These are phyloP conservation scores for Lasioglossum leucozonium DNA, from an alignment of 2,888 invertebrate species.

Conservation along the genomic window DNA sequence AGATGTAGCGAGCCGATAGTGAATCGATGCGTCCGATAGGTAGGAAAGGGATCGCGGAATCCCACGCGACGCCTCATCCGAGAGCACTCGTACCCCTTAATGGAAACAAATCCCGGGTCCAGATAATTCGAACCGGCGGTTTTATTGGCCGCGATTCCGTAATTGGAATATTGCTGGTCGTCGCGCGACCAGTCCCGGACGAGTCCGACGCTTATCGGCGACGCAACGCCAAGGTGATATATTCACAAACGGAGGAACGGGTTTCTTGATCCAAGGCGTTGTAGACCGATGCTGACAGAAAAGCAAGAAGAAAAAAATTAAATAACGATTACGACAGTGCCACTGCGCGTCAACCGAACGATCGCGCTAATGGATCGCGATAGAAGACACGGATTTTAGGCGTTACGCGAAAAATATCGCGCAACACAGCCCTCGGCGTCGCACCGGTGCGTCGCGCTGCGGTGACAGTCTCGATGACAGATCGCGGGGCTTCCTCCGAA, in stretches of 20 bases:
- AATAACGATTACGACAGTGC: background rate
- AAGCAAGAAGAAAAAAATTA: constrained; percentile 23
- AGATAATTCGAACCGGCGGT: constrained; percentile 45
- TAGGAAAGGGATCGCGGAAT: background rate
- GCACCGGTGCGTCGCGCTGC: background rate
- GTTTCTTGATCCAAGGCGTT: constrained; percentile 53
- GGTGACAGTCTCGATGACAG: background rate
- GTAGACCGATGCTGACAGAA: constrained; percentile 43
- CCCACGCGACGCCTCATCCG: constrained; percentile 14
- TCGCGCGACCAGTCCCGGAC: constrained; percentile 34
- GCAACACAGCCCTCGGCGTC: background rate
- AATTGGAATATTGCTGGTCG: constrained; percentile 60
- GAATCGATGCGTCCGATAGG: background rate
- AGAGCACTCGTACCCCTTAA: constrained; percentile 40
- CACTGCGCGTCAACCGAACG: background rate
- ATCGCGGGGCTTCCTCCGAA: background rate
- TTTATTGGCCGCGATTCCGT: constrained; percentile 56
- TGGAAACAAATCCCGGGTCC: constrained; percentile 46
- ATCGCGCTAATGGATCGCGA: constrained; percentile 40
- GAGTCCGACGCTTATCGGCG: constrained; percentile 62
- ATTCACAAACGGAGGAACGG: constrained; percentile 58
- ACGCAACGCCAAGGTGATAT: constrained; percentile 60
- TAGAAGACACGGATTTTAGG: constrained; percentile 31
- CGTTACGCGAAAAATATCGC: background rate
- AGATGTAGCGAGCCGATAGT: background rate